Evolutionary conservation across 1,140 invertebrate species (phyloP).

Genomic region (Radopholus similis): DNA sequence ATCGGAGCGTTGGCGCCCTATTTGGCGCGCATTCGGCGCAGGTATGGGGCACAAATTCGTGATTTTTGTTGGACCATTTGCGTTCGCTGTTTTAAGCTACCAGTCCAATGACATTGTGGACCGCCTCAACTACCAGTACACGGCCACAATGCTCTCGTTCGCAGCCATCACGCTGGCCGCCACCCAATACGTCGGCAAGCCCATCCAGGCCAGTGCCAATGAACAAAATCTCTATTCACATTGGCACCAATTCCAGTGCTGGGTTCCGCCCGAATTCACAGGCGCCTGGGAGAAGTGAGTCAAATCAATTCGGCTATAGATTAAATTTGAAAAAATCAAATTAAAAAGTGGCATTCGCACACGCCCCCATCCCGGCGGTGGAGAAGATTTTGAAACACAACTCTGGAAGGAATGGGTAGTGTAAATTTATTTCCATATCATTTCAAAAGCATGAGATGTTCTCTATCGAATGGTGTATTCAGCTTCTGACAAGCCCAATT

Average conservation of each 20-base stretch:
- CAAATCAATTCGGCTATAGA: too few relatives aligned
- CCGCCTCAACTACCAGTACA: slow-evolving; percentile 65
- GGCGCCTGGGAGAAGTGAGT: slow-evolving; percentile 64
- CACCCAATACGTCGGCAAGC: slow-evolving; percentile 65
- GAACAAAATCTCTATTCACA: not conserved
- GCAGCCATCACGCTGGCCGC: slow-evolving; percentile 64
- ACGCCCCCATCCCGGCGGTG: too few relatives aligned
- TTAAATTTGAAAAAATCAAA: not conserved
- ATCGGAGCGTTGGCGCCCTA: slow-evolving; percentile 21
- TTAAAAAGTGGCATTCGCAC: not conserved
- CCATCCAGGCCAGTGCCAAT: slow-evolving; percentile 56
- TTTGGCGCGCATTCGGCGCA: slow-evolving; percentile 9
- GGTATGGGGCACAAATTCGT: not conserved
- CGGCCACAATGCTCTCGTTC: slow-evolving; percentile 63
- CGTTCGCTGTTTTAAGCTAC: slow-evolving; percentile 25
- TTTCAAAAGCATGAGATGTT: too few relatives aligned
- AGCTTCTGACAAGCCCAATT: too few relatives aligned
- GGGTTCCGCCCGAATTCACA: slow-evolving; percentile 64
- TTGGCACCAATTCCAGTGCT: slow-evolving; percentile 45
- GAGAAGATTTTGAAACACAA: too few relatives aligned
- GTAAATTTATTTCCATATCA: too few relatives aligned
- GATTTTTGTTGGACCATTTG: not conserved
- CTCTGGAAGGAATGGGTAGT: too few relatives aligned
- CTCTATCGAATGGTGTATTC: too few relatives aligned
- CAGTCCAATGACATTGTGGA: slow-evolving; percentile 65